Evolutionary conservation across 1,140 invertebrate species (phyloP).

Genomic region (Sipha flava): DNA sequence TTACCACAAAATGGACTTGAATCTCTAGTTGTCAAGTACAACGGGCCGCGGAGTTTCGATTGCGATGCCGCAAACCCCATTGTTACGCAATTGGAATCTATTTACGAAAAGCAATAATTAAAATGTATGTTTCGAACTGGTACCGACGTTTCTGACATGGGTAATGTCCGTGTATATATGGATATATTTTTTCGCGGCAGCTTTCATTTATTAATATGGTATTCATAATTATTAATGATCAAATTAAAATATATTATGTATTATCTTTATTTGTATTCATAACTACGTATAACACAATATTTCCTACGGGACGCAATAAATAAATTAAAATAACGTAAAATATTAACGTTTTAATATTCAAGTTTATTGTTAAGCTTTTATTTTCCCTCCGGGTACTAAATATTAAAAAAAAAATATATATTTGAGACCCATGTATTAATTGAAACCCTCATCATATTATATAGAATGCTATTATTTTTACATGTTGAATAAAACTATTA

Average conservation of each 20-base stretch:
- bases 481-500: no score
- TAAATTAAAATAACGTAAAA: not conserved
- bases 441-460: not conserved
- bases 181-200: no score
- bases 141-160: no score
- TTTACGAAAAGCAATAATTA: not conserved
- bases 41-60: conserved; percentile 40
- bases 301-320: not conserved
- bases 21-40: conserved; percentile 46
- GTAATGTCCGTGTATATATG: no score
- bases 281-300: not conserved
- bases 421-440: not conserved
- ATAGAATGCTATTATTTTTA: not conserved
- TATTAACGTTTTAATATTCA: not conserved
- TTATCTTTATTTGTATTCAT: not conserved
- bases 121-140: no score
- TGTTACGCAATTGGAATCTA: conserved; percentile 39
- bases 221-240: no score
- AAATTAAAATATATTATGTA: no score
- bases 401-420: not conserved
- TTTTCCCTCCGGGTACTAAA: not conserved
- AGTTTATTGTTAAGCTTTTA: not conserved
- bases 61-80: conserved; percentile 40
- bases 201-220: no score
- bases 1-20: conserved; percentile 48